A percentile compares a stretch with the other conserved stretches of the same genome.
Evolutionary conservation across 2,888 invertebrate species (phyloP).

Genomic region (Caenorhabditis afra): DNA sequence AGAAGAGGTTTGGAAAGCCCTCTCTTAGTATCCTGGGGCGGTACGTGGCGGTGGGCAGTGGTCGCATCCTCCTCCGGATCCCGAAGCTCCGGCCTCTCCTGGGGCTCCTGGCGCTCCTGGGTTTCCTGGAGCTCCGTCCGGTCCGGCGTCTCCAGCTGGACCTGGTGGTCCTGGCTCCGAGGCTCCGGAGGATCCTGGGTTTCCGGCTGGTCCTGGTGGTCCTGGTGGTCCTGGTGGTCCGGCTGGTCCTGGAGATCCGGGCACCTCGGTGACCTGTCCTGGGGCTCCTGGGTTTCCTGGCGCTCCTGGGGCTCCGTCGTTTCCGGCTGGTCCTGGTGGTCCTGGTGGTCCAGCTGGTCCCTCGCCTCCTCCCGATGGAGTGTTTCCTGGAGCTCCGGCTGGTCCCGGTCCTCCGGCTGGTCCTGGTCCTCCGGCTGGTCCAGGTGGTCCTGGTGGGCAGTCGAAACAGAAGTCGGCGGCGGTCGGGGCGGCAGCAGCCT

Average conservation of each 20-base stretch:
- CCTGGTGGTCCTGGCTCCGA: conserved; percentile 70
- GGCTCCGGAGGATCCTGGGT: conserved; percentile 62
- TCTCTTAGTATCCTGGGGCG: conserved; percentile 74
- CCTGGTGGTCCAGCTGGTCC: conserved; percentile 72
- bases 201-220: conserved; percentile 72
- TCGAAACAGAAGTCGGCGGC: conserved; percentile 72
- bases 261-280: conserved; percentile 68
- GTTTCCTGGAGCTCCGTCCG: conserved; percentile 70
- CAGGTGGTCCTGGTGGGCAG: conserved; percentile 72
- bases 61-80: conserved; percentile 71
- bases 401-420: conserved; percentile 71
- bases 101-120: conserved; percentile 68
- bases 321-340: conserved; percentile 71
- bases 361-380: conserved; percentile 83
- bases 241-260: conserved; percentile 68
- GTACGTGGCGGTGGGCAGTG: conserved; percentile 76
- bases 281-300: conserved; percentile 71
- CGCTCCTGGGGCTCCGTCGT: conserved; percentile 67
- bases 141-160: conserved; percentile 72
- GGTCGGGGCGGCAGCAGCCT: conserved; percentile 60
- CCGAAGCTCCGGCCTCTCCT: conserved; percentile 67
- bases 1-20: not conserved
- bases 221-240: conserved; percentile 70
- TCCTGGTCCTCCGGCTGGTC: conserved; percentile 73
- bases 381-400: conserved; percentile 79